A percentile compares a stretch with the other conserved stretches of the same genome.
Conservation (phyloP, 2,113 vertebrate species). For the Mustela nigripes region DNA sequence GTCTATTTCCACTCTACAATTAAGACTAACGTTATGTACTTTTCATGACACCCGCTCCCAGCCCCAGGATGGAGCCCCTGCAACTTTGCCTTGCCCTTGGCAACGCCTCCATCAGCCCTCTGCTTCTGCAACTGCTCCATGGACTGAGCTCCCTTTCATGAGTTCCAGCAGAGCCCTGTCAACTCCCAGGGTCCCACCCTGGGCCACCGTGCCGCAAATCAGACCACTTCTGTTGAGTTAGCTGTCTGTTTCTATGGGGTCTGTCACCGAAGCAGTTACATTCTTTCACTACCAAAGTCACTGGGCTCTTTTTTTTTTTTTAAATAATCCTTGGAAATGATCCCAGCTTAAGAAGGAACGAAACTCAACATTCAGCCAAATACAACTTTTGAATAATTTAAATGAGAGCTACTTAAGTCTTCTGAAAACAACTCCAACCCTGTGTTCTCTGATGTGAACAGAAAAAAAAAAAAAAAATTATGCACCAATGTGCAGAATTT, state of each 20-base stretch:
- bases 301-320: conserved; percentile 3
- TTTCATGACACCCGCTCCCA: background rate
- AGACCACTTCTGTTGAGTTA: background rate
- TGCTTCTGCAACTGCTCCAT: background rate
- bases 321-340: conserved; percentile 68
- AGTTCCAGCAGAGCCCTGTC: background rate
- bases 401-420: conserved; percentile 62
- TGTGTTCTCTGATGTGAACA: conserved; percentile 68
- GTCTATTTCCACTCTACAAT: background rate
- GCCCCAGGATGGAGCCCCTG: background rate
- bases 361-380: conserved; percentile 64
- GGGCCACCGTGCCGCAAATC: background rate
- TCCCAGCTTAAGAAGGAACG: conserved; percentile 53
- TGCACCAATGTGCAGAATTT: conserved; percentile 13
- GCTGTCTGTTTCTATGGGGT: conserved; percentile 23
- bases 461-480: conserved; percentile 1
- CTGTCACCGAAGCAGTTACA: conserved; percentile 6
- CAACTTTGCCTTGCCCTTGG: accelerated
- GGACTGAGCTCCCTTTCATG: background rate
- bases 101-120: too few relatives aligned
- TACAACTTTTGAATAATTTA: conserved; percentile 75
- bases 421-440: conserved; percentile 58
- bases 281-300: conserved; percentile 69
- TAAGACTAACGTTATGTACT: background rate
- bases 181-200: background rate